A percentile compares a stretch with the other conserved stretches of the same genome.
These are phyloP conservation scores for Spilosoma lubricipeda DNA, from an alignment of 2,888 invertebrate genomes.

Conservation along the genomic window DNA sequence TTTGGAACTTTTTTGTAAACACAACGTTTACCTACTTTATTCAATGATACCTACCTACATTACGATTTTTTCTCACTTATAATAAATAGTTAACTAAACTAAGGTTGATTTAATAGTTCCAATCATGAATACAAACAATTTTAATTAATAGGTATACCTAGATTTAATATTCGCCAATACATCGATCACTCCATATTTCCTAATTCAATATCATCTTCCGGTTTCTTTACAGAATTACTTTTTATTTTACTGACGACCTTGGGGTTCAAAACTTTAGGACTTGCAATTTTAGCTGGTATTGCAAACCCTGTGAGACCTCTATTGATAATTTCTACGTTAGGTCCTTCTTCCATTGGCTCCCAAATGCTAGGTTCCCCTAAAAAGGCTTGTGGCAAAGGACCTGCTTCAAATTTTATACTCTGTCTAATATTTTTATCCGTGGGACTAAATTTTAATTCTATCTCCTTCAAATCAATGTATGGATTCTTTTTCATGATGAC, in stretches of 20 bases:
- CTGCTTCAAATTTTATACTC: slow-evolving; percentile 58
- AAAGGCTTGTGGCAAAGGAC: slow-evolving; percentile 39
- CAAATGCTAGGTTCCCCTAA: slow-evolving; percentile 64
- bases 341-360: slow-evolving; percentile 64
- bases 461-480: slow-evolving; percentile 74
- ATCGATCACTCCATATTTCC: not conserved
- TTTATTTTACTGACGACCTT: slow-evolving; percentile 23
- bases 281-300: slow-evolving; percentile 68
- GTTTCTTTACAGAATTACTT: slow-evolving; percentile 1
- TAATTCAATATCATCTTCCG: not conserved
- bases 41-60: not conserved
- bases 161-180: not conserved
- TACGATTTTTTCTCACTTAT: not conserved
- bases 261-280: slow-evolving; percentile 22
- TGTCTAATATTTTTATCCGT: slow-evolving; percentile 64
- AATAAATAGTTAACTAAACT: not conserved
- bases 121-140: not conserved
- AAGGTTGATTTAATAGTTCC: not conserved
- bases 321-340: slow-evolving; percentile 76
- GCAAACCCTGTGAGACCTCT: slow-evolving; percentile 78
- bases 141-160: not conserved
- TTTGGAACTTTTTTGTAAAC: no score
- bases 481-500: slow-evolving; percentile 83
- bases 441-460: slow-evolving; percentile 69
- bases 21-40: no score